Conservation (phyloP, 1,140 invertebrate genomes). For the Drosophila athabasca region DNA sequence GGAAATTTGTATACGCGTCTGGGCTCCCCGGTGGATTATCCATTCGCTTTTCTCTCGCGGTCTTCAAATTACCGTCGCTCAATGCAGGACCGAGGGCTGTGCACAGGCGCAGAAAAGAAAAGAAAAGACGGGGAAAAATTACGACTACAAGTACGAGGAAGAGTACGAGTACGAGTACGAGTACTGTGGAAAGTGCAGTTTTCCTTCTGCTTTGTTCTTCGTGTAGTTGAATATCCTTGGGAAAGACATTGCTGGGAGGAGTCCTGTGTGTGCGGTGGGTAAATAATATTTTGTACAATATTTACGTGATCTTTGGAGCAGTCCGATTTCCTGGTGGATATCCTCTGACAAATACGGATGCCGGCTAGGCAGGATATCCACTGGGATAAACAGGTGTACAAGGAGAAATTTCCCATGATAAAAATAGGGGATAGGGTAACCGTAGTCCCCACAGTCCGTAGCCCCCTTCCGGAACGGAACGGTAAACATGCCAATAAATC, state of each 20-base stretch:
- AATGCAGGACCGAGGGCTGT: constrained; percentile 48
- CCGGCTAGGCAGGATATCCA: constrained; percentile 52
- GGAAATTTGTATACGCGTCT: constrained; percentile 42
- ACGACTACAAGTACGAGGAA: constrained; percentile 17
- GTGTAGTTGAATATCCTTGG: constrained; percentile 78
- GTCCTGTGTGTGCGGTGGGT: constrained; percentile 26
- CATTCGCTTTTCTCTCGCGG: constrained; percentile 67
- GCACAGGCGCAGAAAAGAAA: constrained; percentile 42
- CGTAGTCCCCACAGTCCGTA: constrained; percentile 2
- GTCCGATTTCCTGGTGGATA: constrained; percentile 62
- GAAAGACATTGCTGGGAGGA: constrained; percentile 31
- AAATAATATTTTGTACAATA: constrained; percentile 59
- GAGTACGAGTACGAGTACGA: constrained; percentile 19
- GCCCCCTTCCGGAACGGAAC: constrained; percentile 15
- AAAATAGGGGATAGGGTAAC: not conserved
- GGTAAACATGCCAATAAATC: constrained; percentile 65
- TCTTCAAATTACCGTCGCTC: constrained; percentile 69
- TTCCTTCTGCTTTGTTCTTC: constrained; percentile 40
- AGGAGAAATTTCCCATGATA: constrained; percentile 18
- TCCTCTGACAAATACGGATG: constrained; percentile 54
- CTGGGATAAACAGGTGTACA: constrained; percentile 56
- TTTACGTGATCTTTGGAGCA: constrained; percentile 75
- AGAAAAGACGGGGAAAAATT: not conserved
- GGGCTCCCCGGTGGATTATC: constrained; percentile 52
- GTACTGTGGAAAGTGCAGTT: constrained; percentile 56